Evolutionary conservation across 2,797 vertebrate species (phyloP).

Genomic region (Ceyx erithaca): DNA sequence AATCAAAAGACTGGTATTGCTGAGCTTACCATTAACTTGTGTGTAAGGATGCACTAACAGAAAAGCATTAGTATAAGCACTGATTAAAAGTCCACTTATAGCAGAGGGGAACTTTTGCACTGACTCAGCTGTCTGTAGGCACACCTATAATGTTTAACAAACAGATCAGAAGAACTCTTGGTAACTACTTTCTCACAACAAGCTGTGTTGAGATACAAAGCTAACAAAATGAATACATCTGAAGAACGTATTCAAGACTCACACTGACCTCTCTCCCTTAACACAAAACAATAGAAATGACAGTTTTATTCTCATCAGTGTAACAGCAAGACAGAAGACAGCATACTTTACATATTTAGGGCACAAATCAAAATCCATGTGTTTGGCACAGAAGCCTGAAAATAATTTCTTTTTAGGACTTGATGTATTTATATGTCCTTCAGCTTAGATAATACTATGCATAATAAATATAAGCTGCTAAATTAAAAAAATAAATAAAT

Average conservation of each 20-base stretch:
- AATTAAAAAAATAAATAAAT: constrained; percentile 26
- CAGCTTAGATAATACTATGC: constrained; percentile 29
- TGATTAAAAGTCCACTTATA: neutral
- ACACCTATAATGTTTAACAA: neutral
- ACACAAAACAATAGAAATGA: neutral
- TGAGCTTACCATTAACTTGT: neutral
- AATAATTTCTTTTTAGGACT: constrained; percentile 56
- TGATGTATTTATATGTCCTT: constrained; percentile 60
- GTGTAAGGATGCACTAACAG: neutral
- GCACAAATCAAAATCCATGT: constrained; percentile 30
- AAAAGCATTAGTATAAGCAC: neutral
- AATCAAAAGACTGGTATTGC: neutral
- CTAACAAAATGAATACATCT: neutral
- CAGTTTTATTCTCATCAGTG: neutral
- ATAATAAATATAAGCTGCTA: constrained; percentile 60
- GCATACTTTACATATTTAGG: constrained; percentile 1
- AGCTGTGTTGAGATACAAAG: neutral
- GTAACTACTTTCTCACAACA: neutral
- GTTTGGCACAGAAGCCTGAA: constrained; percentile 32
- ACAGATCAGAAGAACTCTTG: neutral
- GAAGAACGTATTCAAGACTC: neutral
- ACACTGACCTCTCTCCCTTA: neutral
- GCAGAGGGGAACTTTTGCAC: neutral
- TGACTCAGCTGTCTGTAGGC: neutral
- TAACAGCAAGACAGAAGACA: constrained; percentile 17